Conservation (phyloP, 2,113 vertebrate species). For the Corynorhinus townsendii region DNA sequence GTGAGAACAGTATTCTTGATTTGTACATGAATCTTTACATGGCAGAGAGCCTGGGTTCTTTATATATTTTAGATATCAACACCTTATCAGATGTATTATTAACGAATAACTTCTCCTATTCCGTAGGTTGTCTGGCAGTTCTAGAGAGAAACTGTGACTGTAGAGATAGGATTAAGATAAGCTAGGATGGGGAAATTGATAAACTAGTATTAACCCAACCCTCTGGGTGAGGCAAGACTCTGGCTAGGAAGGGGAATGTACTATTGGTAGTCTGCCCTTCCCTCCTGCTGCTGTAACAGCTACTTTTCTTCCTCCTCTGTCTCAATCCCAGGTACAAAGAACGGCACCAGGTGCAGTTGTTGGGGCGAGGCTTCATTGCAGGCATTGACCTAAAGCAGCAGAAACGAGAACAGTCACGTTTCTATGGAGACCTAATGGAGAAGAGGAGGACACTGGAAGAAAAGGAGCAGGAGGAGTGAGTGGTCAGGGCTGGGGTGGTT, state of each 20-base stretch:
- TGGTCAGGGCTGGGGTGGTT: not conserved
- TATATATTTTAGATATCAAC: not conserved
- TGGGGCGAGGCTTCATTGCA: conserved; percentile 95
- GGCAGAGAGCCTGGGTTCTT: not conserved
- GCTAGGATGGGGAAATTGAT: not conserved
- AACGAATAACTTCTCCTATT: not conserved
- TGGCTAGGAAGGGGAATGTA: not conserved
- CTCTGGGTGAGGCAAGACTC: not conserved
- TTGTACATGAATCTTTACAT: no score
- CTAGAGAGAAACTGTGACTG: not conserved
- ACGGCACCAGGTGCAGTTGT: conserved; percentile 94
- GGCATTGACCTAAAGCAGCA: conserved; percentile 98
- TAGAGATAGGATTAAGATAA: not conserved
- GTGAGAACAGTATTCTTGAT: no score
- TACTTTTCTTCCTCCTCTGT: not conserved
- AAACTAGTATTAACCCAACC: not conserved
- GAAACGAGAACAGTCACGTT: conserved; percentile 95
- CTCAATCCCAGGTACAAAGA: conserved; percentile 90
- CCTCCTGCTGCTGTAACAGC: not conserved
- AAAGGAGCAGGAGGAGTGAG: conserved; percentile 99
- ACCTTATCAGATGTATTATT: not conserved
- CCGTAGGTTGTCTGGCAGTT: not conserved
- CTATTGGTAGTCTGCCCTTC: not conserved
- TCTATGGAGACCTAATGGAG: conserved; percentile 98
- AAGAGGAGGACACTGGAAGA: conserved; percentile 95